Conservation (phyloP, 2,113 vertebrate species). For the Passer montanus region DNA sequence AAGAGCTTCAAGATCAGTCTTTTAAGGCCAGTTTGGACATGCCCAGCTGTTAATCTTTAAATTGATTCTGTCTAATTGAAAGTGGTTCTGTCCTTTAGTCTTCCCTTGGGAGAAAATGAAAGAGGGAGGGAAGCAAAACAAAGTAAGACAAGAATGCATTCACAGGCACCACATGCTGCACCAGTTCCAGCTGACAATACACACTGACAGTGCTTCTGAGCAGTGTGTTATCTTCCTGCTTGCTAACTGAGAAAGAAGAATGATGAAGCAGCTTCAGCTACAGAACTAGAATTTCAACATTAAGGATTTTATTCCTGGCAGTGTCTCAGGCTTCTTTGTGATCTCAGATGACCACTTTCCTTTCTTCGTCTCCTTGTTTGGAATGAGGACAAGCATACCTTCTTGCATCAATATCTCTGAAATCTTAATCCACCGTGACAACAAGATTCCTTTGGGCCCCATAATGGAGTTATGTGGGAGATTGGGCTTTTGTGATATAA, state of each 20-base stretch:
- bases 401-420: neutral
- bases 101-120: neutral
- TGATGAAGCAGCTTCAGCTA: neutral
- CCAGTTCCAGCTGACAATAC: neutral
- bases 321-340: neutral
- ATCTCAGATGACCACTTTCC: constrained; percentile 30
- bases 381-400: constrained; percentile 31
- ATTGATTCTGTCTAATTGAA: neutral
- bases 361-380: neutral
- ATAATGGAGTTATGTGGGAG: neutral
- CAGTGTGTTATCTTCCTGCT: neutral
- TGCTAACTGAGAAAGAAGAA: neutral
- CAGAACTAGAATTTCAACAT: constrained; percentile 36
- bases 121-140: neutral
- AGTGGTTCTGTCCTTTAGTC: neutral
- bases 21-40: neutral
- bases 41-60: neutral
- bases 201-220: neutral
- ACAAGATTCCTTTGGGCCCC: neutral
- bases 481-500: neutral
- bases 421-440: constrained; percentile 1
- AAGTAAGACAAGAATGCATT: neutral
- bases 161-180: neutral
- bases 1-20: neutral
- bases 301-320: constrained; percentile 27